Evolutionary conservation across 2,888 invertebrate genomes (phyloP), one percentile per base, ranked within the genome.

Genomic region (Allacma fusca): DNA sequence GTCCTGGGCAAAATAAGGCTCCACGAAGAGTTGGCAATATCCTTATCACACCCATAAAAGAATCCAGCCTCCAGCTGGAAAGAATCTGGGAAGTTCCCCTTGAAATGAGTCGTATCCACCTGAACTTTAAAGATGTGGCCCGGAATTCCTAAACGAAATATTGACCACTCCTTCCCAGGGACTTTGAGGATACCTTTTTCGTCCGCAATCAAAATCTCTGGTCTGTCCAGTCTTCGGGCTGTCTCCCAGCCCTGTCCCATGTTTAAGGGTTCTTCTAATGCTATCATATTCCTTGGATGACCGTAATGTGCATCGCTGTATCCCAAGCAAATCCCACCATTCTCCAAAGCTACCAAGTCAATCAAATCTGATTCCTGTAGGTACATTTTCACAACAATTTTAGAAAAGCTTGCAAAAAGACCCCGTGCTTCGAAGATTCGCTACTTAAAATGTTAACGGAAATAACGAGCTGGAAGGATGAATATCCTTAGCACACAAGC

Each of bases 221-320:
- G 91, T 80, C 91, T 87, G 84, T 91, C 90, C 5, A 90, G 86
- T 72, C 90, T 86, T 75, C 91, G 86, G 0, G 91, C 91, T 0
- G 91, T 91, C 85, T 91, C 91, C 91, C 91, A 91, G 0, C 91
- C 91, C 80, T 91, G 91, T 0, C 88, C 88, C 91, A 91, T 91
- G 70, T 88, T 88, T 5, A 86, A 82, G 43, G 89, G 88, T 79
- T 87, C 88, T 75, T 87, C 87, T 0, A 89, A 88, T 80, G 89
- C 88, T 70, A 91, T 89, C 80, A 91, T 87, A 83, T 91, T 91
- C 26, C 88, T 87, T 0, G 91, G 91, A 84, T 91, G 90, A 0
- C 91, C 91, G 83, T 88, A 91, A 85, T 91, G 91, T 2, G 91
- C 91, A 83, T 91, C 90, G 29, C 91, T 91, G 84, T 88, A 90